A percentile compares a stretch with the other conserved stretches of the same genome.
Evolutionary conservation across 1,140 invertebrate species (phyloP).

Genomic region (Camponotus floridanus): DNA sequence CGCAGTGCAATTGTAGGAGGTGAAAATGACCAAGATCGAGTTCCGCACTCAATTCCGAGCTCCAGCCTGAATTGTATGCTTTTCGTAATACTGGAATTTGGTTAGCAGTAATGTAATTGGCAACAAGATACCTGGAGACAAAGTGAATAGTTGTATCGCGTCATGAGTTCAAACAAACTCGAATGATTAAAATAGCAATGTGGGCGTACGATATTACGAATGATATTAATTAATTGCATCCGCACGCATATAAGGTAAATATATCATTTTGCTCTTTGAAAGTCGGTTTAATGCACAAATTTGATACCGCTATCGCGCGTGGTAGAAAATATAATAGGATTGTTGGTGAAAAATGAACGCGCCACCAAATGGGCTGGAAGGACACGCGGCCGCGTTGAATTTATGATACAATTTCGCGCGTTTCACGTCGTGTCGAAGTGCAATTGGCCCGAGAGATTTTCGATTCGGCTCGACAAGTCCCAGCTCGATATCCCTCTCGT

Average conservation of each 20-base stretch:
- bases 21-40: conserved; percentile 53
- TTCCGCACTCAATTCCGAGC: conserved; percentile 24
- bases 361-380: neutral
- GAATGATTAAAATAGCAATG: neutral
- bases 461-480: conserved; percentile 28
- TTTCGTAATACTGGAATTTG: conserved; percentile 14
- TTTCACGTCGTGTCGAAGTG: conserved; percentile 11
- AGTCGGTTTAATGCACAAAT: neutral
- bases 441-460: conserved; percentile 31
- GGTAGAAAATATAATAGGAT: neutral
- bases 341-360: neutral
- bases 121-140: neutral
- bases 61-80: conserved; percentile 3
- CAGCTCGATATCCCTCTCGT: conserved; percentile 33
- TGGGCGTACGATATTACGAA: neutral
- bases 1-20: conserved; percentile 3
- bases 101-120: conserved; percentile 47
- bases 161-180: neutral
- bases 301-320: neutral
- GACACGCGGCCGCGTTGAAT: neutral
- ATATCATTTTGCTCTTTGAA: neutral
- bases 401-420: conserved; percentile 18
- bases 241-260: neutral
- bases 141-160: neutral
- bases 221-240: conserved; percentile 28